phyloP scores from a whole-genome alignment of 2,888 invertebrate species.

The Zaprionus obscuricornis region DNA sequence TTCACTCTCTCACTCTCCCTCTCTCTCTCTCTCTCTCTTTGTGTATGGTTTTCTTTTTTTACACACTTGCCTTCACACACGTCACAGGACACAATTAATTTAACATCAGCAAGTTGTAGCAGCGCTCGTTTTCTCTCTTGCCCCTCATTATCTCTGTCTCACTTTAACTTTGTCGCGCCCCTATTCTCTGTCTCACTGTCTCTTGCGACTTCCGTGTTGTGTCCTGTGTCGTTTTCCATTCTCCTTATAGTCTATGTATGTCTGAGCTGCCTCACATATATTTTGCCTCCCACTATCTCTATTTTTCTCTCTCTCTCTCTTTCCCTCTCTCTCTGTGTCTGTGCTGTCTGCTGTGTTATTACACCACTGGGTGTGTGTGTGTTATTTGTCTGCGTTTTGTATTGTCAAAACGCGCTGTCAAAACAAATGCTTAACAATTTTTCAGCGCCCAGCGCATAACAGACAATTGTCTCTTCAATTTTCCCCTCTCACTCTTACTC shows the following conservation, averaged over 20 bases:
- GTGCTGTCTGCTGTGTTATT: conserved; percentile 21
- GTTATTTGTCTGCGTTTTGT: conserved; percentile 63
- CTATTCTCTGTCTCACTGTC: no score
- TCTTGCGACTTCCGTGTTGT: no score
- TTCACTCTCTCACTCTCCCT: no score
- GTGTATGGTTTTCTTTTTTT: conserved; percentile 6
- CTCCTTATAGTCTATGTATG: no score
- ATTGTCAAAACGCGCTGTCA: conserved; percentile 73
- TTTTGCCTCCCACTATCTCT: no score
- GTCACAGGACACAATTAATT: conserved; percentile 64
- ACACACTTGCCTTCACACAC: conserved; percentile 33
- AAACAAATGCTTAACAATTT: conserved; percentile 75
- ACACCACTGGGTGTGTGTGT: conserved; percentile 42
- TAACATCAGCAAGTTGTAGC: conserved; percentile 18
- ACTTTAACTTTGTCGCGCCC: no score
- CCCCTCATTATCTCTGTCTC: no score
- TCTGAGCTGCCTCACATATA: no score
- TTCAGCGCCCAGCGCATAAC: conserved; percentile 61
- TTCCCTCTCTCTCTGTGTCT: no score
- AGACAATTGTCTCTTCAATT: conserved; percentile 41
- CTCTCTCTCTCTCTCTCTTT: no score
- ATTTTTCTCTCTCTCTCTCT: no score
- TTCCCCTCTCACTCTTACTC: no score
- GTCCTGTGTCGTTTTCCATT: background rate
- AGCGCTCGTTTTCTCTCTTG: background rate